These are phyloP conservation scores for Hylomyscus alleni DNA, from an alignment of 2,797 vertebrate genomes.

Conservation along the genomic window DNA sequence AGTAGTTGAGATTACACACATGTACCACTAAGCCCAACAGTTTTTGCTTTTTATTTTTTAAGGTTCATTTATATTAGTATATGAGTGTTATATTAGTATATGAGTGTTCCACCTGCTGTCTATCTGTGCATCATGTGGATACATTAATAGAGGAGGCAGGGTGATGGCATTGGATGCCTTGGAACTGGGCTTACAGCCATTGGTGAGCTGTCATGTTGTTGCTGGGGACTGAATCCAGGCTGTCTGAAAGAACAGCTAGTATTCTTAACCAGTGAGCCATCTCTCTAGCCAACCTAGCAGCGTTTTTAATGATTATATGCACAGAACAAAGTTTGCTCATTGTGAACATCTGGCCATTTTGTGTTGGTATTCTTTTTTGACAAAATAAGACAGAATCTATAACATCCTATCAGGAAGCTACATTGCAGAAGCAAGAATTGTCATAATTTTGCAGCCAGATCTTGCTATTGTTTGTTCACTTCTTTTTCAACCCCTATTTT, in stretches of 20 bases:
- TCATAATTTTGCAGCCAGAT: background rate
- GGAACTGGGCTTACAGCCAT: background rate
- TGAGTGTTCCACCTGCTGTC: background rate
- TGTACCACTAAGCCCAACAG: background rate
- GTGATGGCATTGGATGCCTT: background rate
- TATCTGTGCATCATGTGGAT: background rate
- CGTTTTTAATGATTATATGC: background rate
- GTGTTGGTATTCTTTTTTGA: background rate
- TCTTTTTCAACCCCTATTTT: background rate
- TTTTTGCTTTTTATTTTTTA: background rate
- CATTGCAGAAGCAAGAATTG: conserved; percentile 55
- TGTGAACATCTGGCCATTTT: background rate
- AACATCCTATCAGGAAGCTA: background rate
- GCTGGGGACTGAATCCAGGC: background rate
- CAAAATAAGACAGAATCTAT: conserved; percentile 44
- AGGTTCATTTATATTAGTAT: background rate
- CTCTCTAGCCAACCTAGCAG: background rate
- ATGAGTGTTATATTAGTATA: background rate
- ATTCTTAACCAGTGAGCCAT: background rate
- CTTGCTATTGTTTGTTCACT: conserved; percentile 29
- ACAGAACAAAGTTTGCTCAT: background rate
- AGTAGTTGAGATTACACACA: background rate
- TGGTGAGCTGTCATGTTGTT: background rate
- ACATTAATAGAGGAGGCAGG: background rate
- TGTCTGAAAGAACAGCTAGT: background rate